These are phyloP conservation scores for Dendrocincla fuliginosa DNA, from an alignment of 2,797 vertebrate genomes.

Conservation along the genomic window DNA sequence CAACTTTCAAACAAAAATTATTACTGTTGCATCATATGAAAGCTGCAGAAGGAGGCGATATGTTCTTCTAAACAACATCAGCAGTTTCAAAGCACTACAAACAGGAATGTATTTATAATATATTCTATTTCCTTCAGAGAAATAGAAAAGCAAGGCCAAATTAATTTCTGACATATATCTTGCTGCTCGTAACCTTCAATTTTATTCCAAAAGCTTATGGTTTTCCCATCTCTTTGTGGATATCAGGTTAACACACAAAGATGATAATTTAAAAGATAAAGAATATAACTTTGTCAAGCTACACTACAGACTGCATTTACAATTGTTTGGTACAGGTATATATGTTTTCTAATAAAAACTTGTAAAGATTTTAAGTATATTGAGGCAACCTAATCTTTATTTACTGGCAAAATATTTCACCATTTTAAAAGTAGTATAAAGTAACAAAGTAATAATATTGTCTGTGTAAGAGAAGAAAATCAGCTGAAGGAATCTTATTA, in stretches of 20 bases:
- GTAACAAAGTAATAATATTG: background rate
- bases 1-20: background rate
- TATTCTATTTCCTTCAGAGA: background rate
- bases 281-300: background rate
- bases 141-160: background rate
- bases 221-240: background rate
- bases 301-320: background rate
- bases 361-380: background rate
- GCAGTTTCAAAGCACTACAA: background rate
- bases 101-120: background rate
- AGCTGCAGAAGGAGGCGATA: background rate
- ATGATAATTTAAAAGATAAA: background rate
- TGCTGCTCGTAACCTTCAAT: background rate
- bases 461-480: background rate
- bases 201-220: background rate
- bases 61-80: background rate
- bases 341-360: conserved; percentile 1
- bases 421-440: background rate
- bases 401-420: background rate
- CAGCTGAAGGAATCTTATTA: background rate
- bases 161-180: background rate
- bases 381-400: background rate
- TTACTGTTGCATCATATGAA: background rate
- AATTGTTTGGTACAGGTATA: background rate
- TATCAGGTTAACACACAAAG: background rate